A percentile compares a stretch with the other conserved stretches of the same genome.
Conservation (phyloP, 2,888 invertebrate species). For the Lamproptera curius region DNA sequence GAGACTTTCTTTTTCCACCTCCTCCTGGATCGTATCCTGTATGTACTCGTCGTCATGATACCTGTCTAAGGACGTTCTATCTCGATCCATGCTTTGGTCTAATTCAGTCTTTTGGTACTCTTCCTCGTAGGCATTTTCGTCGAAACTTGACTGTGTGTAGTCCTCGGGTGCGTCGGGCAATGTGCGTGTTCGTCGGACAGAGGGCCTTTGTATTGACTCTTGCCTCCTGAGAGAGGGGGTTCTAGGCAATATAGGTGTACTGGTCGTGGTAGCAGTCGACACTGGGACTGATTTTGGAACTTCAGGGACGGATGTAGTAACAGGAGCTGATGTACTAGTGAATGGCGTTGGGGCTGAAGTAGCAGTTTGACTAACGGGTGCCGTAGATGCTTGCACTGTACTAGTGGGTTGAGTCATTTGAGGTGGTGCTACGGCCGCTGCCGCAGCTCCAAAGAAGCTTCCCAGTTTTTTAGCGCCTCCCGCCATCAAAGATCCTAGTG, state of each 20-base stretch:
- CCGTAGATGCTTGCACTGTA: slow-evolving; percentile 35
- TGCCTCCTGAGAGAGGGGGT: slow-evolving; percentile 68
- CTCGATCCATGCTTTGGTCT: slow-evolving; percentile 63
- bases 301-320: slow-evolving; percentile 65
- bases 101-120: slow-evolving; percentile 75
- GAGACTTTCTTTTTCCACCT: slow-evolving; percentile 55
- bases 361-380: slow-evolving; percentile 41
- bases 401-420: slow-evolving; percentile 42
- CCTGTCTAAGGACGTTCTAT: slow-evolving; percentile 64
- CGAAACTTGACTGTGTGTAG: slow-evolving; percentile 58
- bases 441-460: slow-evolving; percentile 70
- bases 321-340: slow-evolving; percentile 49
- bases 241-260: slow-evolving; percentile 57
- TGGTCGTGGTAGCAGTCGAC: slow-evolving; percentile 48
- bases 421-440: slow-evolving; percentile 63
- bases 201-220: slow-evolving; percentile 71
- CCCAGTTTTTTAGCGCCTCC: slow-evolving; percentile 73
- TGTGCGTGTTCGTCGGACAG: slow-evolving; percentile 67
- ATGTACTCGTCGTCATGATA: slow-evolving; percentile 63
- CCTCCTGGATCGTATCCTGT: slow-evolving; percentile 59
- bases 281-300: slow-evolving; percentile 54
- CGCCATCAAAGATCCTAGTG: slow-evolving; percentile 69
- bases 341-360: slow-evolving; percentile 50
- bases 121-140: slow-evolving; percentile 76
- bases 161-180: slow-evolving; percentile 72